Evolutionary conservation across 1,140 invertebrate genomes (phyloP).

Genomic region (Anastrepha ludens): DNA sequence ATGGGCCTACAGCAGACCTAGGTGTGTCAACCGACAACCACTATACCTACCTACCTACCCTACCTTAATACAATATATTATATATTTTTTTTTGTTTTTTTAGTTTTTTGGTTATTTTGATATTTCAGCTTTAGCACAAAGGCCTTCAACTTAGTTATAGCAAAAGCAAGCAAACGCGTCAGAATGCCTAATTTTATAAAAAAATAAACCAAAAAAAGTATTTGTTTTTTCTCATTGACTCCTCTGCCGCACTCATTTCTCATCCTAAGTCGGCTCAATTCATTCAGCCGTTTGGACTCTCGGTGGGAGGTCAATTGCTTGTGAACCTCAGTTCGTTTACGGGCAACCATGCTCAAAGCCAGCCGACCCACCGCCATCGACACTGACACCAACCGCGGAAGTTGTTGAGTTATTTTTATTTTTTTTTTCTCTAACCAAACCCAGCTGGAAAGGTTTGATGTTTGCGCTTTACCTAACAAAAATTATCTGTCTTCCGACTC

Average conservation of each 20-base stretch:
- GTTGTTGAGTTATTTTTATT: background rate
- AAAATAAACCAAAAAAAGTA: background rate
- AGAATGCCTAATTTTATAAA: background rate
- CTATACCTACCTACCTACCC: too few species aligned
- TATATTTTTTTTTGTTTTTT: background rate
- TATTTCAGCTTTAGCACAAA: background rate
- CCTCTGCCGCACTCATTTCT: background rate
- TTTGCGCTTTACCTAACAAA: background rate
- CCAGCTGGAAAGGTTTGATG: constrained; percentile 1
- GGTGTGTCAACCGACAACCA: too few species aligned
- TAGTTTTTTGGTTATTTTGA: background rate
- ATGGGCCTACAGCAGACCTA: too few species aligned
- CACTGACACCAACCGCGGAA: constrained; percentile 12
- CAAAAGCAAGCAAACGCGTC: background rate
- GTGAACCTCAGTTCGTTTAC: constrained; percentile 18
- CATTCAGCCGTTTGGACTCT: background rate
- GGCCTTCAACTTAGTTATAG: background rate
- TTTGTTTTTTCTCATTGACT: constrained; percentile 12
- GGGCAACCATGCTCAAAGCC: background rate
- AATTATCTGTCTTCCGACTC: background rate
- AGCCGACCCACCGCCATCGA: background rate
- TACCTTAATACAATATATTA: too few species aligned
- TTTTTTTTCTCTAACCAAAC: background rate
- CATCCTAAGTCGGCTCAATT: background rate
- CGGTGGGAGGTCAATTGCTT: constrained; percentile 49